Evolutionary conservation across 1,140 invertebrate species (phyloP), one percentile per base, ranked within the genome.

Genomic region (Drosophila rhopaloa): DNA sequence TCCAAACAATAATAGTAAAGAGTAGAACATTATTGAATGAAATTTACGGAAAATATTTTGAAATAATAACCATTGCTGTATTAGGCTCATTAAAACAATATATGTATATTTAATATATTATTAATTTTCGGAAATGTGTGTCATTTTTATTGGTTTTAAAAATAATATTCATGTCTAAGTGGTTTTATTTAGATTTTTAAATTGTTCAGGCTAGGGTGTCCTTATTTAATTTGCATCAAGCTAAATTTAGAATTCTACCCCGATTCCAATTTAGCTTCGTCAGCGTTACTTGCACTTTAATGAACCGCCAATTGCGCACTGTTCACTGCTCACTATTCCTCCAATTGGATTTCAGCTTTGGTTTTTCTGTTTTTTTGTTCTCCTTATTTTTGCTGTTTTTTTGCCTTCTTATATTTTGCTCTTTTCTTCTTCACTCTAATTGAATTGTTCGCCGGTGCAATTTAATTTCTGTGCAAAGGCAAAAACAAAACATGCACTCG

Each of bases 361-460:
- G 11, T 32, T 54, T 41, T 27, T 4, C 7, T 2, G 8, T 32
- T 9, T 19, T 63, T 38, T 71, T 35, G 57, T 43, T 1, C 11
- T 11, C 29, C 43, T 32, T 71, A 14, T 50, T 43, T 57, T 24
- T 32, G 4, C 40, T 54, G 47, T 37, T 59, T 50, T 44, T 47
- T 55, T 48, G 47, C 54, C 37, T 58, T 59, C 24, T 24, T 24
- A 24, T 24, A 24, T 43, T 60, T 24, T 29, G 5, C 38, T 53
- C 35, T 37, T 58, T 48, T 44, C 44, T 55, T 43, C 38, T 59
- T 59, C 5, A n/a, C 51, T 72, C 79, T 86, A 86, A 86, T 86
- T 86, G 74, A 81, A 86, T 79, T 76, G 82, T 82, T 86, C 70
- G 59, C 38, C 48, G 61, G 47, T 72, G 65, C 61, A 86, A 68